These are phyloP conservation scores for Lepidurus apus DNA, from an alignment of 1,140 invertebrate species.

Conservation along the genomic window DNA sequence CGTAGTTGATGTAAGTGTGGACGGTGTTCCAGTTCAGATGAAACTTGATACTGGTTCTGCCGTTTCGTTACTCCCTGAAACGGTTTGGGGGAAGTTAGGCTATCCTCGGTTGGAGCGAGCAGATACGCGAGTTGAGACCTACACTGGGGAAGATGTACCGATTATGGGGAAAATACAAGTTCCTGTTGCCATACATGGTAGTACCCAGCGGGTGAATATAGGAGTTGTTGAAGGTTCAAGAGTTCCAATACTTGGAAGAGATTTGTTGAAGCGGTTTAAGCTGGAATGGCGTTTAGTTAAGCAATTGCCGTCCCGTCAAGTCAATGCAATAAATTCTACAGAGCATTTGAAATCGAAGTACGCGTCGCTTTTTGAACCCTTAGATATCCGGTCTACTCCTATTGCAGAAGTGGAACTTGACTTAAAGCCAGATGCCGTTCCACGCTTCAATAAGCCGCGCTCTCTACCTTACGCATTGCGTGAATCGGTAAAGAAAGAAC, in stretches of 20 bases:
- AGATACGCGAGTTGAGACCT: not conserved
- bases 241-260: conserved; percentile 11
- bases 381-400: not conserved
- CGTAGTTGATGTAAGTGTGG: not conserved
- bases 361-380: not conserved
- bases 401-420: not conserved
- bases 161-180: conserved; percentile 14
- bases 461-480: too few species aligned
- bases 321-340: not conserved
- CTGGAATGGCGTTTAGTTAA: conserved; percentile 24
- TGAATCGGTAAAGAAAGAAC: too few species aligned
- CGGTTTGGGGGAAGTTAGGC: conserved; percentile 16
- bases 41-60: conserved; percentile 26
- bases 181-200: conserved; percentile 19
- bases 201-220: not conserved
- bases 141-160: not conserved
- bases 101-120: conserved; percentile 1
- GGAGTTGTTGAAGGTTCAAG: conserved; percentile 16
- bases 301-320: not conserved
- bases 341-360: not conserved
- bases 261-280: conserved; percentile 6
- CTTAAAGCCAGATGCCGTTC: not conserved
- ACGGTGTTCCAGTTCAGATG: conserved; percentile 19
- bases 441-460: not conserved
- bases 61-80: conserved; percentile 18